Base-by-base conservation (phyloP, 2,888 invertebrate species). In the Bursaphelenchus okinawaensis region DNA sequence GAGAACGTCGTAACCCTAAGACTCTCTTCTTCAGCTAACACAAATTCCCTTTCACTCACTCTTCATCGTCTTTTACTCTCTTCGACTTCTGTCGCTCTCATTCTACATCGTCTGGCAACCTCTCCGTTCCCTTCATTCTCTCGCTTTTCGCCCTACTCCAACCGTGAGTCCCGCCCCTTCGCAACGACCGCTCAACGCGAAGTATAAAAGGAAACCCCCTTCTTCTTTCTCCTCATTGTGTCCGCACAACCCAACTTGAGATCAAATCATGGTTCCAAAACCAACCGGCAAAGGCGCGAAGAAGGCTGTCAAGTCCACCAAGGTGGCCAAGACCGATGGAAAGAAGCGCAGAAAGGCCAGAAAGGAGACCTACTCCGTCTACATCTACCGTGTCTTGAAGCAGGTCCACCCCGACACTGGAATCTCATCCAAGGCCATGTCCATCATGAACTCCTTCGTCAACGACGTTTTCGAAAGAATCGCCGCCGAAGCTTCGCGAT, bases 371-470 rank as follows among this genome's bases (percentile, higher is more conserved):
- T 78, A 79, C 71, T 74, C 72, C 1, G 84, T 84, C 67, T 86
- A 85, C 80, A 84, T 89, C 16, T 88, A 87, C 84, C 89, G 88
- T 72, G 82, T 89, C 4, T 76, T 89, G 66, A 86, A 87, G 74
- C 86, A 78, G 72, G 78, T 78, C 19, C 87, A 88, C 71, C 87
- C 87, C 0, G 88, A 88, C 80, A 85, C 88, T 51, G 88, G 89
- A 0, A 88, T 90, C 60, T 88, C 89, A 0, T 87, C 86, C 24
- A 89, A 89, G 74, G 88, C 89, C 0, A 89, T 73, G 88, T 82
- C 86, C 73, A 89, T 90, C 68, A 89, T 90, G 88, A 89, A 89
- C 83, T 88, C 87, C 75, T 90, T 90, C 69, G 88, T 90, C 0
- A 88, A 88, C 73, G 90, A 90, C 73, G 88, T 89, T 76, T 86